Conservation (phyloP, 2,888 invertebrate species). For the Acanthosepion lycidas region DNA sequence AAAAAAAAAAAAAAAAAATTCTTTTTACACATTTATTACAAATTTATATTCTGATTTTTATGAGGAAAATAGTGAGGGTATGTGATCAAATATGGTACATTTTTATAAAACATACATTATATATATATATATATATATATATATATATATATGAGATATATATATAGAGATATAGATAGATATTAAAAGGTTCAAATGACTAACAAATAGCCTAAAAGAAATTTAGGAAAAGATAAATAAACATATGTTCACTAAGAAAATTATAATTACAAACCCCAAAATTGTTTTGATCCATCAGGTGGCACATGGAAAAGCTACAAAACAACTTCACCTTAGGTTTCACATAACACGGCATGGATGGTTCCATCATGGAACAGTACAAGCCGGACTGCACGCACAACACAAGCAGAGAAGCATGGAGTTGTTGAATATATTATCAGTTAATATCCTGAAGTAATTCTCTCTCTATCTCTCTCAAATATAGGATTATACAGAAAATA, state of each 20-base stretch:
- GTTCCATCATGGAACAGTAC: neutral
- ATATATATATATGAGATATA: too few relatives aligned
- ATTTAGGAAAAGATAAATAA: neutral
- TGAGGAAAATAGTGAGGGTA: too few relatives aligned
- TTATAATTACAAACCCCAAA: neutral
- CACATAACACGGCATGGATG: neutral
- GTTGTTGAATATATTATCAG: neutral
- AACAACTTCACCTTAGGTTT: neutral
- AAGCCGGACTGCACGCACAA: neutral
- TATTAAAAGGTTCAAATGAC: too few relatives aligned
- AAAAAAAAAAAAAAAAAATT: too few relatives aligned
- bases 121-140: too few relatives aligned
- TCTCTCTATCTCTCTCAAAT: neutral
- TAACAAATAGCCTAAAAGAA: neutral
- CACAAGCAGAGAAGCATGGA: neutral
- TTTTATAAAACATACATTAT: too few relatives aligned
- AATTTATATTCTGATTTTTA: too few relatives aligned
- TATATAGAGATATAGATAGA: too few relatives aligned
- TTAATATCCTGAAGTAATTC: neutral
- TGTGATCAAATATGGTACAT: too few relatives aligned
- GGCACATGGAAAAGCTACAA: constrained; percentile 6
- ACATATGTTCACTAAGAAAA: too few relatives aligned
- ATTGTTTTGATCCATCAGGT: neutral
- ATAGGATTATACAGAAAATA: neutral
- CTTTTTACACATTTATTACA: too few relatives aligned